Evolutionary conservation across 2,888 invertebrate genomes (phyloP), one percentile per base, ranked within the genome.

Genomic region (Hoplodrina ambigua): DNA sequence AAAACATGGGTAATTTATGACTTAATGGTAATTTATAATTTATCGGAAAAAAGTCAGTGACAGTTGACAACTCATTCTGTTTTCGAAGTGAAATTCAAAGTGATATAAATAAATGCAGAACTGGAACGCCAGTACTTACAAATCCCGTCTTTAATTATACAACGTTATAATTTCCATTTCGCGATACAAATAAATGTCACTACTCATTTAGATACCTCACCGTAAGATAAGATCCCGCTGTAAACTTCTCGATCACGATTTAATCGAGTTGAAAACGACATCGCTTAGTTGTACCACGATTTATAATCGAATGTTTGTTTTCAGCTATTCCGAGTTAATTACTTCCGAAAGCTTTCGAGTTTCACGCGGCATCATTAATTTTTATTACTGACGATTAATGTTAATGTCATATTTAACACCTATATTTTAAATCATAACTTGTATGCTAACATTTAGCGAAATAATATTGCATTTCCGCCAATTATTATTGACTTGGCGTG

Each of bases 271-370:
- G 78, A 70, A 78, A 82, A 76, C 69, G 57, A 66, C 69, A 71
- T 76, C 67, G 63, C 64, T 84, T 72, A 76, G 73, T 78, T 78
- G 63, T 70, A 67, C 33, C 20, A 54, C 64, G 60, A 81, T 81
- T 85, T 80, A 83, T 72, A 68, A 75, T 75, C 61, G 60, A 72
- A 75, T 80, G 54, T 84, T 80, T 84, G 73, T 84, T 82, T 80
- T 69, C 37, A 64, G 44, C 13, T 64, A 72, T 68, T 68, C 66
- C 66, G 37, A 72, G 19, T 74, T 78, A 76, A 80, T 84, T 67
- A 66, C 69, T 72, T 81, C 83, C 69, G 68, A 83, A 75, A 68
- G 65, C 63, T 61, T 56, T 83, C 57, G 13, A 66, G 68, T 66
- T 76, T 75, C 61, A 69, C 66, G 37, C 56, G 15, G 55, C 44